Base-by-base conservation (phyloP, 1,140 invertebrate genomes). In the Thalassaphorura encarpata region DNA sequence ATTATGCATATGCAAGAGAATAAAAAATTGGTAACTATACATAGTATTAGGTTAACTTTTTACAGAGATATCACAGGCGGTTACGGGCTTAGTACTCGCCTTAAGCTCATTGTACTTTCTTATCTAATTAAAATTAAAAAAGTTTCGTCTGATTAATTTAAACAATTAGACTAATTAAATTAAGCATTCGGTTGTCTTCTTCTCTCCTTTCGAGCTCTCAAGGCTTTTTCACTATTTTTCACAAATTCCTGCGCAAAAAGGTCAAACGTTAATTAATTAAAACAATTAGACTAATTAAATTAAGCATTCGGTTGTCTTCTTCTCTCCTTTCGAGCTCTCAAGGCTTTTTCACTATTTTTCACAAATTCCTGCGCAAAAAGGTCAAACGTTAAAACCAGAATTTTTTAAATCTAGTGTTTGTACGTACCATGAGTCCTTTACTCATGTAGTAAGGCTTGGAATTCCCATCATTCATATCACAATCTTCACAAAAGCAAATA, bases 401-500 rank as follows among this genome's bases (percentile, higher is more conserved):
- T 27, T 8, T 23, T 36, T 39, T 42, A 24, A 42, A 47, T 28
- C 28, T 29, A 31, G 3, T 41, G 8, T 41, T 26, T 16, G 3
- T 5, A 21, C 68, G 68, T 66, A 76, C 78, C 84, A 86, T 85
- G 1, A 89, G 70, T 52, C 78, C 79, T 65, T 76, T 77, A 60
- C 81, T 83, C 82, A 87, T 87, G 68, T 72, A 87, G 67, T 87
- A 89, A 0, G 83, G 83, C 56, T 75, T 75, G 6, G 71, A 75
- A 15, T 80, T 73, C 1, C 85, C 85, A 72, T 89, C 84, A 69
- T 89, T 89, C 56, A 78, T 71, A 45, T 80, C 75, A 65, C 78
- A 82, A 64, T 86, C 83, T 70, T 85, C 84, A 72, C 88, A 84
- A 73, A 91, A 89, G 68, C 86, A 89, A 16, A 90, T 68, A 66